phyloP scores from a whole-genome alignment of 2,113 vertebrate species.

The Saguinus midas region DNA sequence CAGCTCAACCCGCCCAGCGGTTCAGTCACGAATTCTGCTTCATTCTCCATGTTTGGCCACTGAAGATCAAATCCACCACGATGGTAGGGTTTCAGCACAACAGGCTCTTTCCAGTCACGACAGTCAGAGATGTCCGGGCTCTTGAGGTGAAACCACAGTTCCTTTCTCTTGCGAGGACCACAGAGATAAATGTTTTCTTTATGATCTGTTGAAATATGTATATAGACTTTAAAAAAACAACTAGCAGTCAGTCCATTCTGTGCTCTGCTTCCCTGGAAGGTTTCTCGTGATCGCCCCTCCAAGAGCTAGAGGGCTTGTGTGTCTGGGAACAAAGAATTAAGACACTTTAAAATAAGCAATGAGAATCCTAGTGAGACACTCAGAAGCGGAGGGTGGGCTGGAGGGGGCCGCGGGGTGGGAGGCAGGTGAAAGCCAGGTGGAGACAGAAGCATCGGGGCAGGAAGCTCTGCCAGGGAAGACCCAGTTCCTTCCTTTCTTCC shows the following conservation, averaged over 20 bases:
- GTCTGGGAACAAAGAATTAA: constrained; percentile 73
- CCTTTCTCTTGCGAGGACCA: constrained; percentile 68
- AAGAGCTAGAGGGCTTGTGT: constrained; percentile 50
- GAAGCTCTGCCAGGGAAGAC: neutral
- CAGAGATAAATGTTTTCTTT: constrained; percentile 72
- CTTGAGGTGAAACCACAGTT: constrained; percentile 54
- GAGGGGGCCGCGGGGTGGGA: neutral
- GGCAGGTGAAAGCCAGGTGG: neutral
- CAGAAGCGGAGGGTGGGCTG: constrained; percentile 40
- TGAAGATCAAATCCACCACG: constrained; percentile 41
- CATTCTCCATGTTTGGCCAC: constrained; percentile 56
- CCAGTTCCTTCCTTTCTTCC: neutral
- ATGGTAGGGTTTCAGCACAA: constrained; percentile 42
- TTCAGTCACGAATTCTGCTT: constrained; percentile 20
- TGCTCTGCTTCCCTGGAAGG: constrained; percentile 75
- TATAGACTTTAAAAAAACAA: constrained; percentile 64
- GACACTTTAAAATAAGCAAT: constrained; percentile 73
- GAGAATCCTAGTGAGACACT: constrained; percentile 67
- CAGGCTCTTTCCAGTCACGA: constrained; percentile 68
- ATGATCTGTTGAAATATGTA: constrained; percentile 68
- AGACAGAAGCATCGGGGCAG: neutral
- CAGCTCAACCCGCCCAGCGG: constrained; percentile 7
- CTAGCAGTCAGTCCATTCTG: constrained; percentile 77
- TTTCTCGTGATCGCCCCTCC: constrained; percentile 64
- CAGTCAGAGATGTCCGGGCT: constrained; percentile 24